phyloP scores from a whole-genome alignment of 2,113 vertebrate genomes.

The Casuarius casuarius region DNA sequence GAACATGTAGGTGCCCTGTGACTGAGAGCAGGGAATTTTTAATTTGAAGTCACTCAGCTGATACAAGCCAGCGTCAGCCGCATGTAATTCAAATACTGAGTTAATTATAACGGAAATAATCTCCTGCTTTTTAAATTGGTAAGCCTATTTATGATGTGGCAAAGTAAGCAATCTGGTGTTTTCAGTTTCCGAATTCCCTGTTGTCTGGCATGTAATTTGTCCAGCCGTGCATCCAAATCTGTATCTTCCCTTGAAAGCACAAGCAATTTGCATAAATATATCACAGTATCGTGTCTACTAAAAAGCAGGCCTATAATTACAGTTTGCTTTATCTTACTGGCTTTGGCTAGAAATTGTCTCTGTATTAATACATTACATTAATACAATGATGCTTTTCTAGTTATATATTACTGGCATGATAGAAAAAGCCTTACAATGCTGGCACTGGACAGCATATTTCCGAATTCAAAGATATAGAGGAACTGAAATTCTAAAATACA shows the following conservation, averaged over 20 bases:
- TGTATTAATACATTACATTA: background rate
- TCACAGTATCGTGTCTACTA: background rate
- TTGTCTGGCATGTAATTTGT: background rate
- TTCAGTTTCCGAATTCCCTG: background rate
- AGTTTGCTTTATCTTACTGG: background rate
- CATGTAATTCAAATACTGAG: background rate
- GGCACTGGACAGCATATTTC: background rate
- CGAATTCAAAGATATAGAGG: background rate
- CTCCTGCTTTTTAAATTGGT: background rate
- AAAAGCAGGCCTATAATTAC: background rate
- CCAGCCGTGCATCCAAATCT: background rate
- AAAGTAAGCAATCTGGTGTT: background rate
- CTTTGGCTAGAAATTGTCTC: background rate
- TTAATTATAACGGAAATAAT: background rate
- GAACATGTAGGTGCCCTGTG: rapidly evolving
- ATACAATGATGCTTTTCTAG: background rate
- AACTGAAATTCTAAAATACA: background rate
- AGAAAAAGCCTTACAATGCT: background rate
- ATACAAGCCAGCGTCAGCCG: background rate
- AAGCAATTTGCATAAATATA: background rate
- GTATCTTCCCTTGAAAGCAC: background rate
- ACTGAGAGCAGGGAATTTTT: background rate
- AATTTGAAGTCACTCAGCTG: background rate
- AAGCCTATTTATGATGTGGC: background rate
- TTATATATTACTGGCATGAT: background rate